These are phyloP conservation scores for Patella depressa DNA, from an alignment of 2,888 invertebrate genomes.

Conservation along the genomic window DNA sequence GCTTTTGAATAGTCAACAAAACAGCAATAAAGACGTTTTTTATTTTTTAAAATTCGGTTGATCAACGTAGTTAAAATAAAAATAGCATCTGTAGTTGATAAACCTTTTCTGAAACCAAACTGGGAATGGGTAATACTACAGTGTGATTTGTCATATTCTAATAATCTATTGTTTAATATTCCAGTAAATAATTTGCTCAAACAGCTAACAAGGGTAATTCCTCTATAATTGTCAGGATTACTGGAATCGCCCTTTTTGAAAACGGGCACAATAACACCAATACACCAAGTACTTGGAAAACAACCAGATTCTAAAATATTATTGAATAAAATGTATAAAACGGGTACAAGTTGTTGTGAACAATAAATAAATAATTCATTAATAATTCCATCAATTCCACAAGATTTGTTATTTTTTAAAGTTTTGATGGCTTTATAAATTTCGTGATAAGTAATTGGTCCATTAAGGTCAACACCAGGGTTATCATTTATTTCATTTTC, in stretches of 20 bases:
- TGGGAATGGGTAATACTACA: conserved; percentile 28
- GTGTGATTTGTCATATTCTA: conserved; percentile 25
- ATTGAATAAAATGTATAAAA: conserved; percentile 27
- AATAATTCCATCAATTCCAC: conserved; percentile 20
- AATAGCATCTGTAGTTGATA: conserved; percentile 27
- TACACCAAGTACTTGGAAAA: conserved; percentile 28
- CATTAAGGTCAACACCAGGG: conserved; percentile 8
- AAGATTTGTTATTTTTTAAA: conserved; percentile 22
- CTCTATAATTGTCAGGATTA: conserved; percentile 36
- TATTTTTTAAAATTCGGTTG: conserved; percentile 19
- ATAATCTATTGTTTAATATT: conserved; percentile 29
- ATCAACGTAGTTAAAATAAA: conserved; percentile 26
- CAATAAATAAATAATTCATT: conserved; percentile 31
- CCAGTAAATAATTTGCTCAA: conserved; percentile 35
- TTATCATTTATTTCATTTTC: conserved; percentile 1
- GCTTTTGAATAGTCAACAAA: conserved; percentile 32
- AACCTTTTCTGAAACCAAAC: conserved; percentile 29
- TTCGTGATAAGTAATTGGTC: conserved; percentile 13
- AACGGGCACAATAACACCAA: conserved; percentile 27
- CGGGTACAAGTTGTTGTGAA: conserved; percentile 17
- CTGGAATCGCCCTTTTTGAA: conserved; percentile 30
- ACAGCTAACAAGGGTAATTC: conserved; percentile 31
- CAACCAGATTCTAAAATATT: conserved; percentile 25
- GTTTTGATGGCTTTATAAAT: conserved; percentile 12
- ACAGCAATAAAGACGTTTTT: conserved; percentile 27